Percentiles rank a stretch among this genome's conserved stretches.
Conservation (phyloP, 2,797 vertebrate species). For the Acrocephalus scirpaceus region DNA sequence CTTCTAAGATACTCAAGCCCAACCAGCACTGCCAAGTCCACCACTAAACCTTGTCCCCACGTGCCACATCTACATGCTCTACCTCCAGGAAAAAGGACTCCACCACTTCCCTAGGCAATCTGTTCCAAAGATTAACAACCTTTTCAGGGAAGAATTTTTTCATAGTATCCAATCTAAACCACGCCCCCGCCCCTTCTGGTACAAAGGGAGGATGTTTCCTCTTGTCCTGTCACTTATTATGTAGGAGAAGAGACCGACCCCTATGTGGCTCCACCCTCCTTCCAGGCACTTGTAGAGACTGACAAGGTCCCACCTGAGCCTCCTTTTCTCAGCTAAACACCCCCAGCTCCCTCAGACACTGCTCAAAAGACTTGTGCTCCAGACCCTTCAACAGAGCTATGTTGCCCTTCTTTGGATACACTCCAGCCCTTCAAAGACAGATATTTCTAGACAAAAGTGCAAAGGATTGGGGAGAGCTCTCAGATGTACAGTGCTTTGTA, state of each 20-base stretch:
- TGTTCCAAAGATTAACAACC: background rate
- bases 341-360: background rate
- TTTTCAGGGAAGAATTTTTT: background rate
- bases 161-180: background rate
- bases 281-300: background rate
- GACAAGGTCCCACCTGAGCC: background rate
- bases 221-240: background rate
- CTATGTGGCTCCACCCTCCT: background rate
- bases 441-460: background rate
- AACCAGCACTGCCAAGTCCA: background rate
- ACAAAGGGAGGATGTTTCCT: background rate
- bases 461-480: background rate
- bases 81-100: background rate
- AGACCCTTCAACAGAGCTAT: background rate
- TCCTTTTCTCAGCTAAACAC: background rate
- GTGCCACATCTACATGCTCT: background rate
- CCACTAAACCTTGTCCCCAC: background rate
- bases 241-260: accelerated
- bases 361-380: background rate
- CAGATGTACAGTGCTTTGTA: background rate
- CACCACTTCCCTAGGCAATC: background rate
- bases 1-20: background rate
- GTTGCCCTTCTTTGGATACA: background rate
- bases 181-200: too few species aligned
- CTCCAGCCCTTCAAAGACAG: background rate